These are phyloP conservation scores for Chiloscyllium plagiosum DNA, from an alignment of 2,113 vertebrate genomes.

Conservation along the genomic window DNA sequence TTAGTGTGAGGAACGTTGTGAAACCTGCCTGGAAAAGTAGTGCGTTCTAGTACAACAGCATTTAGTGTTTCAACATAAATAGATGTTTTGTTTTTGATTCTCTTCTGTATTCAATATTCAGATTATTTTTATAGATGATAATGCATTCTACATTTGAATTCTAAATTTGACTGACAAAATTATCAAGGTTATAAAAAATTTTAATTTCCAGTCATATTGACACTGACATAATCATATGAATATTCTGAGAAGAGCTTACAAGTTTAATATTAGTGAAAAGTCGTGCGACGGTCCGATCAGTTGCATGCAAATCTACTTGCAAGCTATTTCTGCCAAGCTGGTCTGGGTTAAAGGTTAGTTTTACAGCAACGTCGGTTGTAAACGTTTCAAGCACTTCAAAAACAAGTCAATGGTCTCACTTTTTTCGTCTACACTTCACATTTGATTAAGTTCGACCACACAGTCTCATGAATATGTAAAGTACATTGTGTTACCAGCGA, in stretches of 20 bases:
- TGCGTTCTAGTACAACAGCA: background rate
- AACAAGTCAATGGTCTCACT: too few relatives aligned
- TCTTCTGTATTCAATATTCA: background rate
- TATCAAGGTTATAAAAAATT: background rate
- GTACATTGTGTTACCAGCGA: background rate
- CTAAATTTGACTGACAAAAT: background rate
- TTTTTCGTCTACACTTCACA: background rate
- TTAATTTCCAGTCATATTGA: background rate
- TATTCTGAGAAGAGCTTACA: background rate
- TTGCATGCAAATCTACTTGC: background rate
- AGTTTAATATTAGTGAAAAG: background rate
- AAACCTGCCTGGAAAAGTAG: background rate
- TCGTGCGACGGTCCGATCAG: background rate
- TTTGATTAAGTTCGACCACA: background rate
- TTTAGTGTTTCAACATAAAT: background rate
- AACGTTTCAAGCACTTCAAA: background rate
- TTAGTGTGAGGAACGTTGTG: background rate
- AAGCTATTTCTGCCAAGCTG: background rate
- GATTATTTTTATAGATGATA: background rate
- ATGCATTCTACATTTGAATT: background rate
- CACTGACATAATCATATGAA: background rate
- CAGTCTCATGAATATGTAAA: background rate
- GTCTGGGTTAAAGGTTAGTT: background rate
- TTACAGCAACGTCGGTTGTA: background rate
- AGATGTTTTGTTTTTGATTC: background rate